Percentiles rank a stretch among this genome's conserved stretches.
phyloP scores from a whole-genome alignment of 2,113 vertebrate species.

The Limanda limanda region DNA sequence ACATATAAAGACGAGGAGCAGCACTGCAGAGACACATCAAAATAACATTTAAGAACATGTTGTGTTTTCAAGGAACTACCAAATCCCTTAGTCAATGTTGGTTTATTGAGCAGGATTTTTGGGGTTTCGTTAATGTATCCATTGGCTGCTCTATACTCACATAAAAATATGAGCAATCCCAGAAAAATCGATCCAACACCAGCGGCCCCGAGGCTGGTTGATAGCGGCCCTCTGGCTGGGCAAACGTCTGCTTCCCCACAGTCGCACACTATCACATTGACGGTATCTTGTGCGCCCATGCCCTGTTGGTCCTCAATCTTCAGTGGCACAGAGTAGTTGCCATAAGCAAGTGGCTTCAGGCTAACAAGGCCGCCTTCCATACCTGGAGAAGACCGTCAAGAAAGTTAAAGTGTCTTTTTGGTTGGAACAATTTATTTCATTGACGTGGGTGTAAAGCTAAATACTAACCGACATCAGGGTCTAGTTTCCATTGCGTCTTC shows the following conservation, averaged over 20 bases:
- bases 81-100: neutral
- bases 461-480: slow-evolving; percentile 69
- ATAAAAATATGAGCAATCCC: slow-evolving; percentile 73
- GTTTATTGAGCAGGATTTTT: neutral
- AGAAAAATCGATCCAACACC: slow-evolving; percentile 67
- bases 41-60: no score
- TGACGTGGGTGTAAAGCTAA: neutral
- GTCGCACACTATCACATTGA: slow-evolving; percentile 77
- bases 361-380: slow-evolving; percentile 72
- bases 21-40: slow-evolving; percentile 62
- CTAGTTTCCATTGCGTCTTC: slow-evolving; percentile 78
- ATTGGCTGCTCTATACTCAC: slow-evolving; percentile 74
- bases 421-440: neutral
- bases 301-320: slow-evolving; percentile 82
- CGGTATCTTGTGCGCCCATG: slow-evolving; percentile 19
- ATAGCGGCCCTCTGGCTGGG: accelerated
- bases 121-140: neutral
- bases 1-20: slow-evolving; percentile 54
- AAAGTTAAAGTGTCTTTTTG: neutral
- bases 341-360: slow-evolving; percentile 68
- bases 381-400: slow-evolving; percentile 21
- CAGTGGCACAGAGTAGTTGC: slow-evolving; percentile 80
- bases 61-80: no score
- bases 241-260: slow-evolving; percentile 70
- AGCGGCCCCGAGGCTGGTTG: slow-evolving; percentile 46